Conservation (phyloP, 2,888 invertebrate species). For the Cheilosia vulpina region DNA sequence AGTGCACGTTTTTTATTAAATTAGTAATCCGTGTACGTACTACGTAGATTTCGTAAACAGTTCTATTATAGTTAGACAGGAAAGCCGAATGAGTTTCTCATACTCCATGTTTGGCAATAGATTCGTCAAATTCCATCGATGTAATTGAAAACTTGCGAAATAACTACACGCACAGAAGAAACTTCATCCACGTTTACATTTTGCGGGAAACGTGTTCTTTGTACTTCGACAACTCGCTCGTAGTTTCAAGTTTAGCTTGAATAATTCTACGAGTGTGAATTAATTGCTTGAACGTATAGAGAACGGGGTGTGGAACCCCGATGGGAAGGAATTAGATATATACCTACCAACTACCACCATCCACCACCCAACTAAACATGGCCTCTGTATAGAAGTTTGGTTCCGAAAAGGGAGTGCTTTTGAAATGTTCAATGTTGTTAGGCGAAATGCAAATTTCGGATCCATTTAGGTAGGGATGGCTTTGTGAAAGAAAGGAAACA, state of each 20-base stretch:
- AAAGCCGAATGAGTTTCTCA: neutral
- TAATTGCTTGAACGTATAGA: slow-evolving; percentile 39
- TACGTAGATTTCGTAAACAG: slow-evolving; percentile 29
- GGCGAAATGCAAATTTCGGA: slow-evolving; percentile 41
- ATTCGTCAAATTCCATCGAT: slow-evolving; percentile 61
- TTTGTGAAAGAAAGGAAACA: neutral
- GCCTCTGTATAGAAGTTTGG: neutral
- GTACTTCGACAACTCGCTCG: slow-evolving; percentile 28
- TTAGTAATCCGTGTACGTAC: slow-evolving; percentile 39
- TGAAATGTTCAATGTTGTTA: neutral
- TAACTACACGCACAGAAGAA: slow-evolving; percentile 54
- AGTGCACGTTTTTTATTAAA: slow-evolving; percentile 23
- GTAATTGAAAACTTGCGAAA: slow-evolving; percentile 67
- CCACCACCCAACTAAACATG: neutral
- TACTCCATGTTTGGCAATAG: slow-evolving; percentile 14
- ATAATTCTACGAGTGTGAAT: slow-evolving; percentile 57
- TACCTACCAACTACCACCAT: neutral
- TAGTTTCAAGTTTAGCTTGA: slow-evolving; percentile 31
- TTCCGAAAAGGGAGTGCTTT: neutral
- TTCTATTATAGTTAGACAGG: slow-evolving; percentile 31
- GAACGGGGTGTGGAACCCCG: neutral
- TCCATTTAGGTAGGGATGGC: neutral
- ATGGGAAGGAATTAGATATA: neutral
- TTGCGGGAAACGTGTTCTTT: slow-evolving; percentile 15
- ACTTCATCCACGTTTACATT: slow-evolving; percentile 32